Conservation (phyloP, 2,888 invertebrate genomes). For the Parelbella ahira region DNA sequence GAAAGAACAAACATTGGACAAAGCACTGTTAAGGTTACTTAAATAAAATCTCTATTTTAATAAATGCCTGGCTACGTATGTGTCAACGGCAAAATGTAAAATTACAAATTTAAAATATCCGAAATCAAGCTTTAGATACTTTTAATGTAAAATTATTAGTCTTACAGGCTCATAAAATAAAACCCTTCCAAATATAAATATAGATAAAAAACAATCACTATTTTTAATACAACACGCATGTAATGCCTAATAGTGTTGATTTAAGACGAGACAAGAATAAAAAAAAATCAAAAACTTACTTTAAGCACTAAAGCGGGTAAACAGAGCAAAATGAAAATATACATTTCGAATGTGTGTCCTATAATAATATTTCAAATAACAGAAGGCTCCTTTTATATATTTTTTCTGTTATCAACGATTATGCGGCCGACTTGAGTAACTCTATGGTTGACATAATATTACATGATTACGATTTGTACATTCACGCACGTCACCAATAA, state of each 20-base stretch:
- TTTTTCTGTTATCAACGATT: background rate
- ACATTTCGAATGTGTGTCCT: conserved; percentile 24
- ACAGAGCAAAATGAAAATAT: conserved; percentile 27
- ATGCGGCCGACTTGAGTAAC: conserved; percentile 4
- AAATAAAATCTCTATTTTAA: too few relatives aligned
- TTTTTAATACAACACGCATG: too few relatives aligned
- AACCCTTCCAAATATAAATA: too few relatives aligned
- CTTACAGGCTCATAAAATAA: too few relatives aligned
- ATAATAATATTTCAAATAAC: conserved; percentile 11
- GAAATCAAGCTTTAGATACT: too few relatives aligned
- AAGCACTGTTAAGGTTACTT: too few relatives aligned
- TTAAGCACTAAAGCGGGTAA: conserved; percentile 22
- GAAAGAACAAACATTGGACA: too few relatives aligned
- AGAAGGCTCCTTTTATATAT: conserved; percentile 23
- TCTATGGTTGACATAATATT: conserved; percentile 25
- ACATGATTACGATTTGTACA: conserved; percentile 4
- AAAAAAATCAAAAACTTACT: conserved; percentile 25
- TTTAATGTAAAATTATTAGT: too few relatives aligned
- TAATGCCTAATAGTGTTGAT: too few relatives aligned
- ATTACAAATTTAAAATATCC: too few relatives aligned
- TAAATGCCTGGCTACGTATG: too few relatives aligned
- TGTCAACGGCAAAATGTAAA: too few relatives aligned
- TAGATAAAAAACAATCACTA: background rate
- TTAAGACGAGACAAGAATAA: background rate
- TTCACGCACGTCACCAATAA: conserved; percentile 1